phyloP scores from a whole-genome alignment of 1,140 invertebrate species.

The Sinella curviseta region DNA sequence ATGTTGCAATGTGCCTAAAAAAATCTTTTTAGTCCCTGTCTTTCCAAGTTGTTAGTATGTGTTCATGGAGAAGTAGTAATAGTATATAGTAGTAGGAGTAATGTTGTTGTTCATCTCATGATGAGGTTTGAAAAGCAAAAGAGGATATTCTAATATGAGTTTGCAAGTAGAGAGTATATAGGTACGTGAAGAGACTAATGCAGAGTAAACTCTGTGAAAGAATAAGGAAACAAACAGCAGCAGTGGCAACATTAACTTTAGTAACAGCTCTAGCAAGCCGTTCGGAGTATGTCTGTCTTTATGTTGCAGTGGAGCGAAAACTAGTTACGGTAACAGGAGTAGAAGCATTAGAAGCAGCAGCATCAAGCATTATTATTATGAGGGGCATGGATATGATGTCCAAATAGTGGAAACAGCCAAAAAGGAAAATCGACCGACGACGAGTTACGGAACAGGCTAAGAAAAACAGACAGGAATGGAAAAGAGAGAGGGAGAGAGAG shows the following conservation, averaged over 20 bases:
- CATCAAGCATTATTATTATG: neutral
- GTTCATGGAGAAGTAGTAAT: neutral
- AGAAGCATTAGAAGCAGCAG: neutral
- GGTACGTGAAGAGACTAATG: neutral
- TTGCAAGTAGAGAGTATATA: neutral
- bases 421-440: slow-evolving; percentile 22
- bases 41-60: neutral
- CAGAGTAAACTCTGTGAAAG: neutral
- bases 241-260: neutral
- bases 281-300: neutral
- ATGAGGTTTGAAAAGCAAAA: neutral
- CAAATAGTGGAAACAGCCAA: neutral
- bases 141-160: neutral
- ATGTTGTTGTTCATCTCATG: neutral
- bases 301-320: neutral
- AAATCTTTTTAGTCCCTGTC: neutral
- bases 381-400: neutral
- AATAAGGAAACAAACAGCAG: neutral
- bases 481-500: slow-evolving; percentile 19
- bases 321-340: neutral
- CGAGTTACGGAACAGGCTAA: slow-evolving; percentile 19
- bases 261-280: neutral
- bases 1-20: neutral
- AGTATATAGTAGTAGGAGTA: neutral
- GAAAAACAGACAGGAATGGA: neutral